Percentiles rank a stretch among this genome's conserved stretches.
These are phyloP conservation scores for Horisme vitalbata DNA, from an alignment of 2,888 invertebrate genomes.

Conservation along the genomic window DNA sequence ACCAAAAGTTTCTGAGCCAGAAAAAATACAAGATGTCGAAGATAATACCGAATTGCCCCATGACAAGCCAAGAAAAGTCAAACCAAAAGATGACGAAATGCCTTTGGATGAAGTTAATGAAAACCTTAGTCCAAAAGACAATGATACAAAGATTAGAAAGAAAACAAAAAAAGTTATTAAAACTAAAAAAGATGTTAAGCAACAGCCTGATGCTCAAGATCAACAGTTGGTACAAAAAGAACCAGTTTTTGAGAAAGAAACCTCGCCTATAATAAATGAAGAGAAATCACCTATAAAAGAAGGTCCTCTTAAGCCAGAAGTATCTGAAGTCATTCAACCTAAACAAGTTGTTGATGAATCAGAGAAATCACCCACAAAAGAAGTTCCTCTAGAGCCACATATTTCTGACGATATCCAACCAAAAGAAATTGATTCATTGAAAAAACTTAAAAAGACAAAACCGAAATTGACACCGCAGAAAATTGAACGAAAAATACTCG, in stretches of 20 bases:
- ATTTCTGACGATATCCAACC: background rate
- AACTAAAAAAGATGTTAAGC: constrained; percentile 2
- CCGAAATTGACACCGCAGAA: constrained; percentile 76
- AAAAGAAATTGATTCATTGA: constrained; percentile 19
- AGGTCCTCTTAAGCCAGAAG: no score
- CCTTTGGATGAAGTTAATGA: background rate
- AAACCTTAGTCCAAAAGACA: constrained; percentile 1
- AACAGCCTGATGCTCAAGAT: background rate
- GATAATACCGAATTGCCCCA: background rate
- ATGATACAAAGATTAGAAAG: constrained; percentile 5
- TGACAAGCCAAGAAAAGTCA: background rate
- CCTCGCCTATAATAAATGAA: background rate
- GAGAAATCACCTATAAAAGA: background rate
- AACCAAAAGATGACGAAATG: background rate
- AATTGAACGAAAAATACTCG: constrained; percentile 85
- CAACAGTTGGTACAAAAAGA: background rate
- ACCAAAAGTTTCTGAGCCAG: background rate
- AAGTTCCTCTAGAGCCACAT: background rate
- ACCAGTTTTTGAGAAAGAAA: background rate
- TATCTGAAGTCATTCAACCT: no score
- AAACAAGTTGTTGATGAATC: no score
- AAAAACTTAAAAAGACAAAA: constrained; percentile 48
- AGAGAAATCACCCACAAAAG: no score
- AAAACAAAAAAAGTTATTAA: constrained; percentile 14
- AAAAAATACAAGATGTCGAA: background rate